Evolutionary conservation across 2,888 invertebrate genomes (phyloP).

Genomic region (Dynastes tityus): DNA sequence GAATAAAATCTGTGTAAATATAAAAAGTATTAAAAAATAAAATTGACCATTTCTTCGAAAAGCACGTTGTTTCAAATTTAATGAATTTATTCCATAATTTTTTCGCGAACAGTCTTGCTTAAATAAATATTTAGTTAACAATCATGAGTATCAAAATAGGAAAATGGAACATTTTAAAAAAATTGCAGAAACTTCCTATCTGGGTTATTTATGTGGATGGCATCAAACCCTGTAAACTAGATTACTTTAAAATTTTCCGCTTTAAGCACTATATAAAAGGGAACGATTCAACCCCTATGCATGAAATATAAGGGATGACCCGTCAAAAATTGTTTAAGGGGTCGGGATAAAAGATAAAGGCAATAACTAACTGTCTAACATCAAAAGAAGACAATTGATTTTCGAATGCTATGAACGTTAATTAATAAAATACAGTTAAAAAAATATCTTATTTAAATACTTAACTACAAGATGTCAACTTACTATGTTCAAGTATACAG

Average conservation of each 20-base stretch:
- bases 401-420: background rate
- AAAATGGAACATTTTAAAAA: background rate
- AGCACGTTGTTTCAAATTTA: too few species aligned
- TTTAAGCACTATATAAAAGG: constrained; percentile 2
- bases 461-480: too few species aligned
- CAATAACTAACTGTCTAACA: constrained; percentile 28
- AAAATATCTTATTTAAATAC: background rate
- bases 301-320: constrained; percentile 9
- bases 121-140: background rate
- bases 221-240: background rate
- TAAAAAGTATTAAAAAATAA: too few species aligned
- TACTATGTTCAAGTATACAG: too few species aligned
- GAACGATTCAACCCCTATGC: constrained; percentile 9
- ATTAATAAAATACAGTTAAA: background rate
- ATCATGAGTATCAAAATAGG: background rate
- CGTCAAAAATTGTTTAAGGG: constrained; percentile 6
- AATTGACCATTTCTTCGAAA: too few species aligned
- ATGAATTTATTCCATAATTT: too few species aligned
- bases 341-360: constrained; percentile 27
- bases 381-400: constrained; percentile 30
- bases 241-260: background rate
- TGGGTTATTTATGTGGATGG: background rate
- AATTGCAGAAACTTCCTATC: background rate
- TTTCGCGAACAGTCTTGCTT: background rate
- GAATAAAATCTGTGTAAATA: too few species aligned